Percentiles rank a stretch among this genome's conserved stretches.
Evolutionary conservation across 30 jellyfish, hydroid and myxozoan genomes (phyloP).

Genomic region (Chrysaora quinquecirrha): DNA sequence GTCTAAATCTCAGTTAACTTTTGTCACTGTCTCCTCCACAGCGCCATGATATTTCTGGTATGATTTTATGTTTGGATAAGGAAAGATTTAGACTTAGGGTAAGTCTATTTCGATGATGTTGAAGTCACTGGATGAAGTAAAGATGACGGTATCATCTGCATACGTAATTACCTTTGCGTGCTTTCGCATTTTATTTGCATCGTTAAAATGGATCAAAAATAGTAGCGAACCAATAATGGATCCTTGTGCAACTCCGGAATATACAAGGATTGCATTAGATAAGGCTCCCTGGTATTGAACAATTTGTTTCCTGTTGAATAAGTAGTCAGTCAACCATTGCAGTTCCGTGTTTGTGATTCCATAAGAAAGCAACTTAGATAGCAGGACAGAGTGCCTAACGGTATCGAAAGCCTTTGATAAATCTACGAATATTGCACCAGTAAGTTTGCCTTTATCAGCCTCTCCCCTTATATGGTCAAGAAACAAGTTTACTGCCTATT

Average conservation of each 20-base stretch:
- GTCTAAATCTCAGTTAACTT: too few species aligned
- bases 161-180: slow-evolving; percentile 29
- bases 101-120: slow-evolving; percentile 53
- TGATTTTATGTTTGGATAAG: too few species aligned
- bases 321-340: slow-evolving; percentile 42
- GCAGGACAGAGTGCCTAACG: slow-evolving; percentile 39
- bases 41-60: too few species aligned
- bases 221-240: slow-evolving; percentile 19
- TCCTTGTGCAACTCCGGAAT: slow-evolving; percentile 24
- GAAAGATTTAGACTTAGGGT: too few species aligned
- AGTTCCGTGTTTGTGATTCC: slow-evolving; percentile 41
- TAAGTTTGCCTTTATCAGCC: slow-evolving; percentile 57
- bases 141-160: slow-evolving; percentile 74
- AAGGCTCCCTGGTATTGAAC: slow-evolving; percentile 19
- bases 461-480: slow-evolving; percentile 58
- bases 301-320: slow-evolving; percentile 35
- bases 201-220: slow-evolving; percentile 4
- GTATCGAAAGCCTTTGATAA: slow-evolving; percentile 48
- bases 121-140: slow-evolving; percentile 44
- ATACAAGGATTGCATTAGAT: slow-evolving; percentile 24
- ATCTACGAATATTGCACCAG: slow-evolving; percentile 42
- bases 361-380: slow-evolving; percentile 42
- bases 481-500: slow-evolving; percentile 58
- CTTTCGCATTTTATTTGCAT: slow-evolving; percentile 2
- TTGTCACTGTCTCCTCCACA: too few species aligned